Base-by-base conservation (phyloP, 2,888 invertebrate genomes). In the Leptinotarsa haldemani region DNA sequence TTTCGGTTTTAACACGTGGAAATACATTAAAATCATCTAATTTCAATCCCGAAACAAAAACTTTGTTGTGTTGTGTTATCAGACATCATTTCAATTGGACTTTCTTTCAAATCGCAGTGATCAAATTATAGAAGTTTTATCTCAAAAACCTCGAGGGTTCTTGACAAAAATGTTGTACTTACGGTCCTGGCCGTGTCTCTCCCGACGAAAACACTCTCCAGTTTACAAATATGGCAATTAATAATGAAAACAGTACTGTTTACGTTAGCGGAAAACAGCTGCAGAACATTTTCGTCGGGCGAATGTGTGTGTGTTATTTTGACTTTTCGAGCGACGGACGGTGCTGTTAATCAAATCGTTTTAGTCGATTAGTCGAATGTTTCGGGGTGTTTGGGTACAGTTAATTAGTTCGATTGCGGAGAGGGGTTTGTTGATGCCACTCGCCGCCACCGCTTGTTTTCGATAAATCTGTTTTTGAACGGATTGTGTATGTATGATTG, bases 191-290 rank as follows among this genome's bases (percentile, higher is more conserved):
- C n/a, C 13, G 22, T 50, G 30, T 50, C 52, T 20, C 20, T 15
- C 50, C 70, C 56, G 63, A 53, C 67, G 53, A 25, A 76, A 74
- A 69, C 71, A 71, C 66, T 74, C 74, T 68, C 68, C 68, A 70
- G 68, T 73, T 71, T 65, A 75, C 77, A 75, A 75, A 77, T 77
- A 75, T 74, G 75, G 73, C 74, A 76, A 76, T 77, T 76, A 77
- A 76, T 76, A 76, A 77, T 74, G 74, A 73, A 77, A 76, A 74
- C 74, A 73, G 69, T 68, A 63, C 53, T 74, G 77, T 77, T 76
- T 74, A 70, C 73, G 70, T 67, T 53, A 52, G 58, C 61, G 67
- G 63, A 72, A 72, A 75, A 75, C 75, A 75, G 70, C 75, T 72
- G 72, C 48, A 70, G 53, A 70, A 47, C n/a, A 73, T 75, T 73